Percentiles rank a stretch among this genome's conserved stretches.
phyloP scores from a whole-genome alignment of 2,797 vertebrate species.

The Galagoides demidoff region DNA sequence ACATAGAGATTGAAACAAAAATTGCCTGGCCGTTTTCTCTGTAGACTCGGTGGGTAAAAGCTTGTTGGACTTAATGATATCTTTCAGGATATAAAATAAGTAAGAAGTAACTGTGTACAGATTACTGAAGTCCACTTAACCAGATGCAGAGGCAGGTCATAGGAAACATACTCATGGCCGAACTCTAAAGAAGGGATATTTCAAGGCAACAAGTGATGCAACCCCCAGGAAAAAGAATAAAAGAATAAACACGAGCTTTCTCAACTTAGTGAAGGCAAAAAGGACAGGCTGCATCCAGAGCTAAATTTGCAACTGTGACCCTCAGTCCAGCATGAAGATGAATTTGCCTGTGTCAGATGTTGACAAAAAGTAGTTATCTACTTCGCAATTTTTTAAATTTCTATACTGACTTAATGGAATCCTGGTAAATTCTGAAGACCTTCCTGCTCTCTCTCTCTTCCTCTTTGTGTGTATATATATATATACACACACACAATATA shows the following conservation, averaged over 20 bases:
- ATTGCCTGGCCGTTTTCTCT: slow-evolving; percentile 87
- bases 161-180: background rate
- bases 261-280: background rate
- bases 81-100: slow-evolving; percentile 87
- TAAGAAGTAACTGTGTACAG: slow-evolving; percentile 78
- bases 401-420: slow-evolving; percentile 5
- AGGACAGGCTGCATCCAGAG: background rate
- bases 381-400: background rate
- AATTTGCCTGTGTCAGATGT: background rate
- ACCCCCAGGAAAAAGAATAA: background rate
- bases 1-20: slow-evolving; percentile 90
- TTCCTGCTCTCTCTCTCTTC: background rate
- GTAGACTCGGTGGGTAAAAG: slow-evolving; percentile 85
- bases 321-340: background rate
- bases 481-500: background rate
- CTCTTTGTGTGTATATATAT: background rate
- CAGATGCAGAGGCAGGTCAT: slow-evolving; percentile 63
- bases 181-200: background rate
- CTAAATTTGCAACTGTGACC: background rate
- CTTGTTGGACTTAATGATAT: slow-evolving; percentile 85
- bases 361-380: background rate
- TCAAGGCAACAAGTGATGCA: slow-evolving; percentile 29
- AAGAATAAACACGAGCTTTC: background rate
- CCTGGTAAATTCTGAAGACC: slow-evolving; percentile 14
- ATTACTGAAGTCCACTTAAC: slow-evolving; percentile 83